Evolutionary conservation across 2,797 vertebrate genomes (phyloP), one percentile per base, ranked within the genome.

Genomic region (Naso thynnoides): DNA sequence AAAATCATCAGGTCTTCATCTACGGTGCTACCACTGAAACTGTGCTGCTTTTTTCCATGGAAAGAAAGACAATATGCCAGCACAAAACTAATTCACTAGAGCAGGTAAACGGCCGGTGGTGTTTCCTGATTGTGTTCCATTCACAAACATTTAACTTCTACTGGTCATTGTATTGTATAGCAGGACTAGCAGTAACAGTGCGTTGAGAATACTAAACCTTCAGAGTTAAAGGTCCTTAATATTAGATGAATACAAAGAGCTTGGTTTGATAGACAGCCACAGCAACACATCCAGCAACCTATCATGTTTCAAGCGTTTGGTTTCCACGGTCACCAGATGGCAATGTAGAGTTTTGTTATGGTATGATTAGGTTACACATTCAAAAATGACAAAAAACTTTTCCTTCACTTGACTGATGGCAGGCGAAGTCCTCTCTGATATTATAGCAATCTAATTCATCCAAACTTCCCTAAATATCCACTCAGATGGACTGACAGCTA

Each of bases 231-330:
- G 87, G 90, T 89, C 83, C 85, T 85, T 87, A 87, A 91, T 84
- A 86, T 89, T 86, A 86, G 83, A 92, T 82, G 89, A 88, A 78
- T 86, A 91, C 88, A 89, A 91, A 90, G 87, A 89, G 84, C 84
- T 86, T 27, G 66, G 83, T 82, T 88, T 74, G 89, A 89, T 81
- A 82, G 74, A 87, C 82, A 85, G 85, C 88, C 83, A 86, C 85
- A 78, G 79, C 78, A 80, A 86, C 83, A 84, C 76, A 76, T 85
- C 82, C 77, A 80, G 82, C 73, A 63, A 78, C 75, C 76, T 68
- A 83, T 87, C 81, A 52, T 33, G 70, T 86, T 89, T 89, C 88
- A 90, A 87, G 89, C 79, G 42, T 87, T 86, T 76, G 87, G 86
- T 88, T 88, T 87, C 80, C 81, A 82, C 86, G 82, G 88, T 89